A percentile compares a stretch with the other conserved stretches of the same genome.
Evolutionary conservation across 1,140 invertebrate species (phyloP).

Genomic region (Atta texana): DNA sequence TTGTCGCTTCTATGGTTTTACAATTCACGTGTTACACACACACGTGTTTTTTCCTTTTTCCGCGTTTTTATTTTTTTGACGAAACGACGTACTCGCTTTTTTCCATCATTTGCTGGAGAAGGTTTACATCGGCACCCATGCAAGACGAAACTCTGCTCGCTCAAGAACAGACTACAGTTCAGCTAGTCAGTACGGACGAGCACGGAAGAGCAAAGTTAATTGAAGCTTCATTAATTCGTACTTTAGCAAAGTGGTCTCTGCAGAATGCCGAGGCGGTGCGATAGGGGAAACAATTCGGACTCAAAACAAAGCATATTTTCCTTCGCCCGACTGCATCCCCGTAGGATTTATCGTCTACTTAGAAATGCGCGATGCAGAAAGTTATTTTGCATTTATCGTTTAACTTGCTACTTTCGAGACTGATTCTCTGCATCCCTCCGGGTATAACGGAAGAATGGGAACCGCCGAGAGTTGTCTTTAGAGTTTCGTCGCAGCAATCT

Average conservation of each 20-base stretch:
- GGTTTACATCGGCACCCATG: conserved; percentile 7
- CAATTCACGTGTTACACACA: neutral
- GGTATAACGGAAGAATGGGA: conserved; percentile 17
- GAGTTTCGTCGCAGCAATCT: conserved; percentile 20
- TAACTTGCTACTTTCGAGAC: conserved; percentile 47
- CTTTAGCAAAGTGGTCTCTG: conserved; percentile 59
- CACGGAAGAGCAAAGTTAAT: conserved; percentile 48
- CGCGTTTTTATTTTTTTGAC: neutral
- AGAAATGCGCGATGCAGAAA: conserved; percentile 45
- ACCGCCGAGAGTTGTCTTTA: conserved; percentile 3
- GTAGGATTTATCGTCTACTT: conserved; percentile 41
- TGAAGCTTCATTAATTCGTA: conserved; percentile 65
- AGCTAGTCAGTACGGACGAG: conserved; percentile 28
- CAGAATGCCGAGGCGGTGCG: conserved; percentile 29
- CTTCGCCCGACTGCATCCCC: conserved; percentile 16
- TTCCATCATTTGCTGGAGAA: neutral
- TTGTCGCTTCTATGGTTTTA: neutral
- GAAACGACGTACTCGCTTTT: conserved; percentile 36
- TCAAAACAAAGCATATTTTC: conserved; percentile 61
- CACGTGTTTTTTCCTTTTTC: neutral
- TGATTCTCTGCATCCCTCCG: neutral
- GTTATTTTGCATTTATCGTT: conserved; percentile 56
- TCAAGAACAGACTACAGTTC: conserved; percentile 13
- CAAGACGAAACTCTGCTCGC: conserved; percentile 42
- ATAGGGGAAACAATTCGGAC: conserved; percentile 6